A percentile compares a stretch with the other conserved stretches of the same genome.
phyloP scores from a whole-genome alignment of 2,797 vertebrate species.

The Sebastes kiyomatsui region DNA sequence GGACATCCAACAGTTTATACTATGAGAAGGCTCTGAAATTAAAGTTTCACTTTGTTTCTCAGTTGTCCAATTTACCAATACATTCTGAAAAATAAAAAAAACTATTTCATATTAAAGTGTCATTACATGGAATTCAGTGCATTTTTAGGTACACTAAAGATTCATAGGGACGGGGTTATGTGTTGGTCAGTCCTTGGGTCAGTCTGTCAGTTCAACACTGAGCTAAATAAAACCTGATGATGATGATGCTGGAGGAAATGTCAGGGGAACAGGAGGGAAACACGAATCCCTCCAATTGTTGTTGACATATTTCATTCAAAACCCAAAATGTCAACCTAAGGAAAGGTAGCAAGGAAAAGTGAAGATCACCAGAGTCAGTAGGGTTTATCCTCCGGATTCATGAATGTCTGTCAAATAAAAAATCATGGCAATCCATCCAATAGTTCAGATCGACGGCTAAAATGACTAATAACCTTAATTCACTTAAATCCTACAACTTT shows the following conservation, averaged over 20 bases:
- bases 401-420: too few species aligned
- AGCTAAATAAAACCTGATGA: not conserved
- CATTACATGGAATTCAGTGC: not conserved
- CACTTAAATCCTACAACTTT: too few species aligned
- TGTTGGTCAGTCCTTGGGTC: not conserved
- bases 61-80: not conserved
- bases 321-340: not conserved
- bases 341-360: not conserved
- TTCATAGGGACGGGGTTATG: not conserved
- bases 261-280: not conserved
- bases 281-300: not conserved
- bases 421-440: not conserved
- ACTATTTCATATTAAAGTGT: not conserved
- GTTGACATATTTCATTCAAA: not conserved
- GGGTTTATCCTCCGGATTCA: not conserved
- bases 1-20: not conserved
- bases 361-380: not conserved
- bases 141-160: not conserved
- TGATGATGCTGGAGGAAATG: not conserved
- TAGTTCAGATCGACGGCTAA: too few species aligned
- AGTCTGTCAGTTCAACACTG: not conserved
- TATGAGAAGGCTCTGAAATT: not conserved
- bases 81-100: not conserved
- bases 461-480: too few species aligned
- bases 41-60: not conserved